Evolutionary conservation across 2,113 vertebrate species (phyloP), one percentile per base, ranked within the genome.

Genomic region (Butorides virescens): DNA sequence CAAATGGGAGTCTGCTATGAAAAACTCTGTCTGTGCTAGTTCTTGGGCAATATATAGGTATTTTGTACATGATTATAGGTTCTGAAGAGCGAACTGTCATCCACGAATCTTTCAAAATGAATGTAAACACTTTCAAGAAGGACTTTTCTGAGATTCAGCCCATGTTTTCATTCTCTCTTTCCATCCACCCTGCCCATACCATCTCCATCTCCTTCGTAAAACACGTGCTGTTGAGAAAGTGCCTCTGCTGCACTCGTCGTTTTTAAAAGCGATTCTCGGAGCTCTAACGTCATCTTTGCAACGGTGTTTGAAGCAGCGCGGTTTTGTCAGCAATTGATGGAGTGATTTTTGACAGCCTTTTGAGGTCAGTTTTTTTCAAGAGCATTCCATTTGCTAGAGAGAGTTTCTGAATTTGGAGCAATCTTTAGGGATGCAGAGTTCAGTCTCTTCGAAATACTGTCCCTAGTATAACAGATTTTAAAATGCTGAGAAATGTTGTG

Each of bases 41-140:
- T 82, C 71, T 73, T 8, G 63, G 32, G 19, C 26, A 37, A 44
- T 30, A 7, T 5, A 2, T 15, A 8, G 0, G 0, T 39, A 7
- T 63, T 55, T 47, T 27, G 37, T 44, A 15, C 6, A 4, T 36
- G 42, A 34, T 7, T 47, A 15, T 8, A 32, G 27, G 20, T 63
- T 37, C 47, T 34, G 29, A 67, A 67, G 72, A 47, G 50, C 34
- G 59, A 82, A 17, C 30, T 50, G 55, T 32, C 49, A 39, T 37
- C 66, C 32, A 4, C 2, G 7, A 39, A 46, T 71, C 63, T 80
- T 73, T 62, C 76, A 62, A 30, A 67, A 18, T 15, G 25, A 79
- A n/a, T 8, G 52, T 7, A 15, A 84, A 44, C 5, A 13, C 2
- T 0, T 37, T 30, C 34, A 42, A 88, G 90, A 26, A 71, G 65